Conservation (phyloP, 2,113 vertebrate species). For the Pterophyllum scalare region DNA sequence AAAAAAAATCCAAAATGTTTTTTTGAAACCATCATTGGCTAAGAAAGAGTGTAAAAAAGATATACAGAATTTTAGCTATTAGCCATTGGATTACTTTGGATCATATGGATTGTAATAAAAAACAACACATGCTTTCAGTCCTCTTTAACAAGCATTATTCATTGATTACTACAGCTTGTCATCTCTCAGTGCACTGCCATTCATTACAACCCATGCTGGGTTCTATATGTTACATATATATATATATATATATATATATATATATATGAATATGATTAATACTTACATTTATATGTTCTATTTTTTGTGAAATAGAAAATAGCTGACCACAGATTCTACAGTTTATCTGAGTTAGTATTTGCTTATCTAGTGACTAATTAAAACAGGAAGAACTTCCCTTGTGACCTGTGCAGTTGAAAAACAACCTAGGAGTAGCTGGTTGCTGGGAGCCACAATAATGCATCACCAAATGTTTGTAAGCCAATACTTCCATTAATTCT, state of each 20-base stretch:
- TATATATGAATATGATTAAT: not conserved
- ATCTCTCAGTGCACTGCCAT: conserved; percentile 10
- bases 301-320: conserved; percentile 30
- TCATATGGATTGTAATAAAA: not conserved
- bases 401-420: conserved; percentile 65
- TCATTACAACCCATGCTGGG: not conserved
- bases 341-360: conserved; percentile 65
- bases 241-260: too few relatives aligned
- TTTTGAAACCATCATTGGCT: not conserved
- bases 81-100: not conserved
- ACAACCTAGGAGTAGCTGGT: conserved; percentile 62
- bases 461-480: conserved; percentile 80
- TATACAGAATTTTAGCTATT: not conserved
- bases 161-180: conserved; percentile 11
- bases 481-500: conserved; percentile 81
- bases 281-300: conserved; percentile 1
- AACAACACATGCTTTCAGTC: not conserved
- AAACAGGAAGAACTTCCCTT: conserved; percentile 70
- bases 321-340: conserved; percentile 56
- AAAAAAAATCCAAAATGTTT: not conserved
- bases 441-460: conserved; percentile 75
- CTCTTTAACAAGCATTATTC: conserved; percentile 1
- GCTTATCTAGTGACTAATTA: conserved; percentile 74
- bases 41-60: not conserved
- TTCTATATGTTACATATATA: not conserved